phyloP scores from a whole-genome alignment of 2,797 vertebrate genomes.

The Furcifer pardalis region DNA sequence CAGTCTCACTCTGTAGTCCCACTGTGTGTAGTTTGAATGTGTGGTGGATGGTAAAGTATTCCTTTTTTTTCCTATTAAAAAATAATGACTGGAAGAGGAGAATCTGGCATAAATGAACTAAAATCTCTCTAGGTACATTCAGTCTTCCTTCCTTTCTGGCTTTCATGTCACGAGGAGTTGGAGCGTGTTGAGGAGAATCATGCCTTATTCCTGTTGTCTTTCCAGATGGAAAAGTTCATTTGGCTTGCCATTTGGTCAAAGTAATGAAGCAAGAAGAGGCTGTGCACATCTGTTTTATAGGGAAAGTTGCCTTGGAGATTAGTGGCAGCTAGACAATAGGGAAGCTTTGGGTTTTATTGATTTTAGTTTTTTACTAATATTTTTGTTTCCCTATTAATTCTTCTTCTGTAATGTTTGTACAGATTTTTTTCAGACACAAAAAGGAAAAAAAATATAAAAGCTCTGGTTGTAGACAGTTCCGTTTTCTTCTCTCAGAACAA shows the following conservation, averaged over 20 bases:
- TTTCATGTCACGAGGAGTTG: conserved; percentile 12
- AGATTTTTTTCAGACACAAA: conserved; percentile 14
- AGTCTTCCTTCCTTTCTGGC: neutral
- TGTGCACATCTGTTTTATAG: conserved; percentile 35
- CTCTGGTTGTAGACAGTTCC: neutral
- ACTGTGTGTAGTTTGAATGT: neutral
- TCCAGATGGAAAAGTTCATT: conserved; percentile 50
- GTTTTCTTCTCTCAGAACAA: neutral
- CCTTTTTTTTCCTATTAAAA: neutral
- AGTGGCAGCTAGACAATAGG: neutral
- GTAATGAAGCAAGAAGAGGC: conserved; percentile 12
- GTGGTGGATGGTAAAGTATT: conserved; percentile 4
- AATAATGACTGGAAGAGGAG: neutral
- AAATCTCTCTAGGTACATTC: neutral
- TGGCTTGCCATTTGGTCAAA: conserved; percentile 30
- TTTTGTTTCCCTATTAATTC: neutral
- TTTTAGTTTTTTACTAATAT: conserved; percentile 22
- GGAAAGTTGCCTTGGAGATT: conserved; percentile 1
- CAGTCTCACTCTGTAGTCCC: neutral
- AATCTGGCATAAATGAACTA: neutral
- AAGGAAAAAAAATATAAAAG: neutral
- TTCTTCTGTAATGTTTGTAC: neutral
- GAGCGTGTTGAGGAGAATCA: neutral
- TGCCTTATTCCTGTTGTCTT: neutral
- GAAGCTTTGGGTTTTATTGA: neutral